Evolutionary conservation across 2,797 vertebrate species (phyloP), one percentile per base, ranked within the genome.

Genomic region (Alosa sapidissima): DNA sequence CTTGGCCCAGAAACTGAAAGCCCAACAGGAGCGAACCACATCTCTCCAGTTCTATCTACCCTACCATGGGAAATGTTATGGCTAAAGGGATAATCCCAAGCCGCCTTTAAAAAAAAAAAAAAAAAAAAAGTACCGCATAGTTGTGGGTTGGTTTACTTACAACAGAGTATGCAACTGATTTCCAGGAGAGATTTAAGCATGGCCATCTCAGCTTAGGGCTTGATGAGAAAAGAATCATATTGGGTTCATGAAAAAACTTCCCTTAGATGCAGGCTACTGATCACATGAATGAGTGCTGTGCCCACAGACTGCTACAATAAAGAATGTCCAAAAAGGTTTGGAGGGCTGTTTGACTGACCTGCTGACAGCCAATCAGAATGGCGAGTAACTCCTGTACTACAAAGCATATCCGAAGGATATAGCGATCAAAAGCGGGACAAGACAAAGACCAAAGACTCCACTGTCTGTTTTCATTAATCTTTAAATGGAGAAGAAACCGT

Each of bases 1-100:
- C 1, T 62, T 21, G 49, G 36, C 82, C 21, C 36, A 83, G 84
- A 87, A 21, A 88, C 84, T 89, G 86, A 86, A 90, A 83, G 14
- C 62, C 51, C n/a, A 7, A 81, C n/a, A 85, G 84, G 86, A 88
- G 82, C 86, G 7, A 21, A 62, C n/a, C 7, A 11, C 13, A 72
- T 82, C 48, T 28, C 84, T 85, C 81, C 68, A 49, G 52, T 81
- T 82, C 16, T 5, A 78, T 5, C 68, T 82, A 55, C 2, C 84
- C 88, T 87, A 55, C 88, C 87, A 54, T 87, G 85, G 87, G 87
- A 90, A 92, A 91, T 72, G 13, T 87, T 62, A 47, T 81, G 83
- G 60, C 85, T 91, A 87, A 52, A 85, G 81, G 14, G 82, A 36
- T 82, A 82, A 86, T 85, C 60, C 65, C 85, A 85, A 88, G 41